Evolutionary conservation across 2,113 vertebrate species (phyloP).

Genomic region (Shinisaurus crocodilurus): DNA sequence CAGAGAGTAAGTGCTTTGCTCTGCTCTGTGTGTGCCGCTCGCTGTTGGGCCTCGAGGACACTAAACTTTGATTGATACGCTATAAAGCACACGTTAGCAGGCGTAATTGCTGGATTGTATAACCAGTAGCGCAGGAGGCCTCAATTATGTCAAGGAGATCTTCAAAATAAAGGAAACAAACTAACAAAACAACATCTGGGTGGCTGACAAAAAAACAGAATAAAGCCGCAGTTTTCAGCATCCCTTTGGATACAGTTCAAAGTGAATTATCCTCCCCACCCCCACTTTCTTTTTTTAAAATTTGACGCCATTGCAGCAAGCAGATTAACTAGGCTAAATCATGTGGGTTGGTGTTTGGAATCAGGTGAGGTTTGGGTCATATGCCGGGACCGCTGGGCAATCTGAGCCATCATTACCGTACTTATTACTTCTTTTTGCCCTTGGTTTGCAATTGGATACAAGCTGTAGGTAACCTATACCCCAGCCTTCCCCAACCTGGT

Average conservation of each 20-base stretch:
- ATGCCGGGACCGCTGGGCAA: background rate
- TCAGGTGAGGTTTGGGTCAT: background rate
- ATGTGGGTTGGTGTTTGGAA: background rate
- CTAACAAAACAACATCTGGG: conserved; percentile 25
- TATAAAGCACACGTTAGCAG: rapidly evolving
- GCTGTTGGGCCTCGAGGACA: background rate
- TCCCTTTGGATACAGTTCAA: background rate
- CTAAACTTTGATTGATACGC: background rate
- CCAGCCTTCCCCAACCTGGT: too few species aligned
- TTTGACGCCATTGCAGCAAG: background rate
- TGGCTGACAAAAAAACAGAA: background rate
- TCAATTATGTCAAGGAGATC: conserved; percentile 5
- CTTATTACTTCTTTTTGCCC: background rate
- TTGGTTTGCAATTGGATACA: background rate
- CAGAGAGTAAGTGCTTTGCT: conserved; percentile 84
- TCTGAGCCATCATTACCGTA: background rate
- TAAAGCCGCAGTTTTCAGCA: background rate
- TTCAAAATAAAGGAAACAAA: background rate
- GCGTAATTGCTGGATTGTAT: background rate
- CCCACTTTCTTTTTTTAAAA: background rate
- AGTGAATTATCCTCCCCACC: too few species aligned
- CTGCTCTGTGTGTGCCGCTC: background rate
- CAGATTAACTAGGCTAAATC: background rate
- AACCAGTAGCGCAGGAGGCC: background rate
- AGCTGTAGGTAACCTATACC: background rate